Base-by-base conservation (phyloP, 2,113 vertebrate species). In the Plectropomus leopardus region DNA sequence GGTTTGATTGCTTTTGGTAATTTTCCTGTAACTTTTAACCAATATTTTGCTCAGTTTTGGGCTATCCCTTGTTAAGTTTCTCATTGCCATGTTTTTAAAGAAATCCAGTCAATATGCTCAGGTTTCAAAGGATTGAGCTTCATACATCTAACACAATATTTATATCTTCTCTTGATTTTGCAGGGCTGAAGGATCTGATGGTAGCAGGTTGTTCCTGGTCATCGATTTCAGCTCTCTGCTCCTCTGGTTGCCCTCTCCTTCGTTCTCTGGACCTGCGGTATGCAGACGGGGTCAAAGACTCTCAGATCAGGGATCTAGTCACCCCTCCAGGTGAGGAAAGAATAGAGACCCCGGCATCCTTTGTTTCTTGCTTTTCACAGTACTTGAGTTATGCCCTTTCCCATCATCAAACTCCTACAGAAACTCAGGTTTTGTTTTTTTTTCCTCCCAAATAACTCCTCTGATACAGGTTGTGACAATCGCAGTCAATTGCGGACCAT, bases 211-310 rank as follows among this genome's bases (percentile, higher is more conserved):
- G 98, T 84, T 97, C 96, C 82, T 99, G 98, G 98, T 96, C 95
- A 26, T 97, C 97, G 0, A 95, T 99, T 79, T 98, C 97, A 55
- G 98, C 98, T 66, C 97, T 99, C 82, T 97, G 97, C 95, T 98
- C 97, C 72, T 96, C 97, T 90, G 96, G 95, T 90, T 98, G 98
- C 93, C 98, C 98, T 87, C 96, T 98, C 88, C 96, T 99, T 86
- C 98, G 97, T 87, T 97, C 97, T 77, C 95, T 99, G 76, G 98
- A 99, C 95, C 95, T 99, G 93, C 96, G 98, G 84, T 98, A 98
- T 95, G 96, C 97, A 83, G 97, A 97, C 15, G 98, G 97, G 63
- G 96, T 99, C 89, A 98, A 97, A 93, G 98, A 99, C 89, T 92
- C 96, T 70, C 98, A 99, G 93, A 97, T 99, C 91, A 96, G 97